Evolutionary conservation across 2,113 vertebrate species (phyloP).

Genomic region (Gnathonemus longibarbis): DNA sequence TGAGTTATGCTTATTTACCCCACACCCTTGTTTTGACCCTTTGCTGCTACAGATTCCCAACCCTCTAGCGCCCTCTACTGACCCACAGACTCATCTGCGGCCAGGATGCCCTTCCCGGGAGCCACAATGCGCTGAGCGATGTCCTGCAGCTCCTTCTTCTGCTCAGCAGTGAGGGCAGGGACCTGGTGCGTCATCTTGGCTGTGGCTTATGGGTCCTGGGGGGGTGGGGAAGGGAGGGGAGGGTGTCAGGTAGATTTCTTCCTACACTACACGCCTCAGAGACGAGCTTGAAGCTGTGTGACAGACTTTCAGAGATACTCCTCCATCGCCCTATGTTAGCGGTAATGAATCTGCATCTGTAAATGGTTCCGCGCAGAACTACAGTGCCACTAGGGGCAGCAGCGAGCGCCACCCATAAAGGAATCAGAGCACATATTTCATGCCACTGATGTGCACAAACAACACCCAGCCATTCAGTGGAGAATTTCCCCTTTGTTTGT

Average conservation of each 20-base stretch:
- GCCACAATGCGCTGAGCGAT: slow-evolving; percentile 83
- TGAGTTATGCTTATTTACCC: background rate
- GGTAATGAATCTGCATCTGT: background rate
- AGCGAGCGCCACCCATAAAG: background rate
- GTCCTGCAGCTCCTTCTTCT: slow-evolving; percentile 91
- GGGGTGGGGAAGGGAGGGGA: background rate
- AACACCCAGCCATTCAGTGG: background rate
- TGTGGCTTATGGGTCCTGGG: slow-evolving; percentile 33
- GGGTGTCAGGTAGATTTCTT: background rate
- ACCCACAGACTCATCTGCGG: slow-evolving; percentile 96
- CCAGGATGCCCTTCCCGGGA: slow-evolving; percentile 90
- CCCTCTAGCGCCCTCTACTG: slow-evolving; percentile 27
- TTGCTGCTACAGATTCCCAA: background rate
- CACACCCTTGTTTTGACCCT: background rate
- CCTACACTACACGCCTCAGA: background rate
- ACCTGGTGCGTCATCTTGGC: slow-evolving; percentile 84
- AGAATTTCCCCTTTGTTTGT: background rate
- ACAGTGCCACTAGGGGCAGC: background rate
- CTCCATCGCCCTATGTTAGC: background rate
- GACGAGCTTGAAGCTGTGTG: background rate
- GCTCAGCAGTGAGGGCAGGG: slow-evolving; percentile 80
- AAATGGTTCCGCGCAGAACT: background rate
- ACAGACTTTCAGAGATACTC: background rate
- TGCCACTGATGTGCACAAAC: background rate
- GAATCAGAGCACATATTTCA: background rate